A percentile compares a stretch with the other conserved stretches of the same genome.
These are phyloP conservation scores for Drosophila bocki DNA, from an alignment of 1,140 invertebrate genomes.

Conservation along the genomic window DNA sequence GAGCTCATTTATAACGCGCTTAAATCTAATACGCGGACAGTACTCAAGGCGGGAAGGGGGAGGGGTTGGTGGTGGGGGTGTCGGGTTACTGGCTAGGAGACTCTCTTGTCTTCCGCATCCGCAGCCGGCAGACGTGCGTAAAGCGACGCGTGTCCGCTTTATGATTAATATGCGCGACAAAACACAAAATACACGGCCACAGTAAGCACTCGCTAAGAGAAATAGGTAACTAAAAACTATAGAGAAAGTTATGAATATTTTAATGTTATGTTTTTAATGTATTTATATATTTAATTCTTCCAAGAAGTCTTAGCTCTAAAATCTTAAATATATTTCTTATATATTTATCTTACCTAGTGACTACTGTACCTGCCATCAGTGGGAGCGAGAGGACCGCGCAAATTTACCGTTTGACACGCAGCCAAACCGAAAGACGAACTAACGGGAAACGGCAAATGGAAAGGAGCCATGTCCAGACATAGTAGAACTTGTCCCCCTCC, in stretches of 20 bases:
- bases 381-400: slow-evolving; percentile 21
- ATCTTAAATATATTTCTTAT: neutral
- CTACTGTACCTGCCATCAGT: slow-evolving; percentile 26
- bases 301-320: neutral
- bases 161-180: slow-evolving; percentile 83
- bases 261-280: neutral
- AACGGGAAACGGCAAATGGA: slow-evolving; percentile 45
- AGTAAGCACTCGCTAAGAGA: neutral
- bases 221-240: neutral
- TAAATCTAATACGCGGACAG: slow-evolving; percentile 81
- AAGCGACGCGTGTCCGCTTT: slow-evolving; percentile 83
- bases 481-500: slow-evolving; percentile 18
- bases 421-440: slow-evolving; percentile 43
- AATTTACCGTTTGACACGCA: slow-evolving; percentile 61
- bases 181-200: slow-evolving; percentile 68
- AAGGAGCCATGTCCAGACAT: slow-evolving; percentile 53
- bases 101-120: slow-evolving; percentile 68
- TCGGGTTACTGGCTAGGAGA: slow-evolving; percentile 45
- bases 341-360: neutral
- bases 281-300: neutral
- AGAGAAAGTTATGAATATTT: neutral
- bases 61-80: slow-evolving; percentile 32
- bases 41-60: slow-evolving; percentile 44
- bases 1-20: slow-evolving; percentile 81
- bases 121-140: slow-evolving; percentile 80